Percentiles rank a stretch among this genome's conserved stretches.
Conservation (phyloP, 1,140 invertebrate species). For the Drosophila sp. region DNA sequence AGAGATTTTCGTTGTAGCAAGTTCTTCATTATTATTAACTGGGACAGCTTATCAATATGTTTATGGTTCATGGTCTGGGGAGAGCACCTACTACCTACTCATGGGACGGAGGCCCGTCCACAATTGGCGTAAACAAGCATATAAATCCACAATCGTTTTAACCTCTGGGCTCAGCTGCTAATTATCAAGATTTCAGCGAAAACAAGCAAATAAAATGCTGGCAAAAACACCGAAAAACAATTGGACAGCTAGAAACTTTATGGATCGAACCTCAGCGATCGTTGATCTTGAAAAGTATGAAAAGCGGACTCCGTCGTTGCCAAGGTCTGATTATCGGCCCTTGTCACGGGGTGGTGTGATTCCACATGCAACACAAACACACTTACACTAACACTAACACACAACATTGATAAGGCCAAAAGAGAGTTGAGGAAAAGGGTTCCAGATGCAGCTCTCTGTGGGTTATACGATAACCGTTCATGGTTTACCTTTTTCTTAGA, state of each 20-base stretch:
- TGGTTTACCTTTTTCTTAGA: too few species aligned
- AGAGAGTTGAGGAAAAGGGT: background rate
- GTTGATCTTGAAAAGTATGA: constrained; percentile 31
- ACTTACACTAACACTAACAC: background rate
- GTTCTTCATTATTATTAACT: constrained; percentile 1
- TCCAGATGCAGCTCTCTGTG: constrained; percentile 18
- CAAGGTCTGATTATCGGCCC: constrained; percentile 65
- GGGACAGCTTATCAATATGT: constrained; percentile 43
- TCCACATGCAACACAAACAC: constrained; percentile 1
- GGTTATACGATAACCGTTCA: too few species aligned
- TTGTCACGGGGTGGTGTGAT: constrained; percentile 33
- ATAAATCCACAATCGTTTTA: constrained; percentile 72
- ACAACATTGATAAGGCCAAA: constrained; percentile 17
- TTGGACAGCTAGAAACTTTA: constrained; percentile 27
- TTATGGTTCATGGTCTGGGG: background rate
- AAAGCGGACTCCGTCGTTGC: constrained; percentile 49
- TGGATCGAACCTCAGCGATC: constrained; percentile 13
- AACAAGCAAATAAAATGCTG: constrained; percentile 73
- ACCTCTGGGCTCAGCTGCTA: constrained; percentile 46
- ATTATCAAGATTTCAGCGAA: constrained; percentile 64
- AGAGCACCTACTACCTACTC: too few species aligned
- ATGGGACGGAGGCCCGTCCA: constrained; percentile 61
- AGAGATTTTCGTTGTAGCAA: constrained; percentile 45
- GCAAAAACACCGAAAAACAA: constrained; percentile 8
- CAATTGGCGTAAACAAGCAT: constrained; percentile 75